Evolutionary conservation across 2,797 vertebrate genomes (phyloP), one percentile per base, ranked within the genome.

Genomic region (Cirrhinus molitorella): DNA sequence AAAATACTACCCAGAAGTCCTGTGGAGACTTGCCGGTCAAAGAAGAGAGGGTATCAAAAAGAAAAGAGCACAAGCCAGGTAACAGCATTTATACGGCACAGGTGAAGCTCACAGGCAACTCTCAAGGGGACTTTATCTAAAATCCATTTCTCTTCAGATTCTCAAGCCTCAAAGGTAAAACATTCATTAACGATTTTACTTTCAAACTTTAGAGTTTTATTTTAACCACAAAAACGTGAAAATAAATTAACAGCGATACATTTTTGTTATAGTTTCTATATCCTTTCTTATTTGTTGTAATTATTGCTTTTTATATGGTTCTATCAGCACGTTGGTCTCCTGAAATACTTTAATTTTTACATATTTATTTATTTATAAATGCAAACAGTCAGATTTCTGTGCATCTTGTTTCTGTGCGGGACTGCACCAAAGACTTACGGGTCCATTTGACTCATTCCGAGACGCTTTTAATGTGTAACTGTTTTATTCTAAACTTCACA

Each of bases 11-110:
- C 86, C 86, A 73, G 70, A 67, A 85, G 87, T 91, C 89, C 79
- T 94, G 94, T 90, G 91, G 86, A 91, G 88, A 92, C 94, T 94
- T 93, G 94, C 85, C 88, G 88, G 90, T 88, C 89, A 92, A 93
- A 93, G 88, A 90, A 90, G 80, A 84, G 83, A 70, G 81, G 91
- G 91, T 88, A 88, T 85, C 68, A 88, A 91, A 85, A 90, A 91
- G 72, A 88, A 86, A 70, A 21, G 21, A 78, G 88, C 73, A 90
- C 67, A 53, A 86, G 88, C 82, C 88, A 88, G 83, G 87, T 87
- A 88, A 88, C 90, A 88, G 88, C 91, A 83, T 90, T 87, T 55
- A 34, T 74, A 47, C 78, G 71, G 80, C 65, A 75, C 68, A 78
- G 63, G 78, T 71, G 74, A 86, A 63, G 83, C 81, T 86, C 82